These are phyloP conservation scores for Engraulis encrasicolus DNA, from an alignment of 2,113 vertebrate genomes.

Conservation along the genomic window DNA sequence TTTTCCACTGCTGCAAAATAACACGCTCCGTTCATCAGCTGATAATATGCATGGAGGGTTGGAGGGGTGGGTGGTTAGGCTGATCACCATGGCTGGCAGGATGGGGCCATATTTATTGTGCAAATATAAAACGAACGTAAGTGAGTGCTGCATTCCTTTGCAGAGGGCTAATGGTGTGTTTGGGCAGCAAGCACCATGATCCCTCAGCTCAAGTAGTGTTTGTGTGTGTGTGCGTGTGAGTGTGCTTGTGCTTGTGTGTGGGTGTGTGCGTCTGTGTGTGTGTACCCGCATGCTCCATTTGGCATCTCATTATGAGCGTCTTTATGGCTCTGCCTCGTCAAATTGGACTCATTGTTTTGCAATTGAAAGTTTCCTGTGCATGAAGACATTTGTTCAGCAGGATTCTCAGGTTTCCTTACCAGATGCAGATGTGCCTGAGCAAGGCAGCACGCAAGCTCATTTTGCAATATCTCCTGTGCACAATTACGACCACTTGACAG, in stretches of 20 bases:
- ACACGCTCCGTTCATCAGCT: conserved; percentile 23
- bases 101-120: conserved; percentile 21
- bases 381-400: conserved; percentile 9
- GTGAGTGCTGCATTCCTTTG: conserved; percentile 28
- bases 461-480: neutral
- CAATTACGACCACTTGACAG: too few relatives aligned
- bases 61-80: neutral
- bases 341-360: conserved; percentile 39
- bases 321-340: conserved; percentile 33
- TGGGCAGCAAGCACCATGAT: neutral
- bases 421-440: conserved; percentile 31
- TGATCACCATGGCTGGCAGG: conserved; percentile 10
- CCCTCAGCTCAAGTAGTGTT: too few relatives aligned
- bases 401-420: conserved; percentile 33
- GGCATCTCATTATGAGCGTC: conserved; percentile 9
- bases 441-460: neutral
- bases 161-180: conserved; percentile 36
- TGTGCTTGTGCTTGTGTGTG: too few relatives aligned
- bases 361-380: conserved; percentile 50
- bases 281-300: conserved; percentile 23
- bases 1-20: conserved; percentile 35
- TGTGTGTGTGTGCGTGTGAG: too few relatives aligned
- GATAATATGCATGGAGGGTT: neutral
- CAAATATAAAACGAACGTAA: conserved; percentile 27
- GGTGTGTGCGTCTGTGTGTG: too few relatives aligned